A percentile compares a stretch with the other conserved stretches of the same genome.
phyloP scores from a whole-genome alignment of 35 echinoderm and acorn worm genomes.

The Eucidaris tribuloides region DNA sequence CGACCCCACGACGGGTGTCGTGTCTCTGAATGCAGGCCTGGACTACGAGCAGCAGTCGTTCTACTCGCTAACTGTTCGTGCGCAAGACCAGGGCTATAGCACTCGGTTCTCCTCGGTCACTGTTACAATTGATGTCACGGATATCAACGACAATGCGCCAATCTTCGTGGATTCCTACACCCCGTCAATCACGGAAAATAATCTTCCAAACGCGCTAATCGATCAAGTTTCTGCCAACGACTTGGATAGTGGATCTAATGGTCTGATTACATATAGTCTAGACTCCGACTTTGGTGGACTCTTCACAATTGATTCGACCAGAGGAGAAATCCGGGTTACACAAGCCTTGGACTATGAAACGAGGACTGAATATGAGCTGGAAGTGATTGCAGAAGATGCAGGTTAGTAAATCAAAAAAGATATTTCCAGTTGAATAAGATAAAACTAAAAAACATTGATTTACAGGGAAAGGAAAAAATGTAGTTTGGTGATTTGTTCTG shows the following conservation, averaged over 20 bases:
- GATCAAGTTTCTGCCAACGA: slow-evolving; percentile 68
- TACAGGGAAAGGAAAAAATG: too few species aligned
- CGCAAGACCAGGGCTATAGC: slow-evolving; percentile 75
- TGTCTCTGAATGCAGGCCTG: slow-evolving; percentile 60
- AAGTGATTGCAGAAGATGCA: slow-evolving; percentile 80
- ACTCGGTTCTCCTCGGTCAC: slow-evolving; percentile 33
- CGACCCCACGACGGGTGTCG: slow-evolving; percentile 54
- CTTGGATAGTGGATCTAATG: slow-evolving; percentile 62
- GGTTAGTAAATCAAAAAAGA: too few species aligned
- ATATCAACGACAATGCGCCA: slow-evolving; percentile 93
- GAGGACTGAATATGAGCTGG: slow-evolving; percentile 45
- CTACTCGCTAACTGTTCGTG: slow-evolving; percentile 72
- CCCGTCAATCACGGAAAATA: slow-evolving; percentile 64
- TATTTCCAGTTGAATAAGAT: too few species aligned
- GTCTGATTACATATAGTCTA: slow-evolving; percentile 70
- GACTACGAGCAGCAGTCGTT: slow-evolving; percentile 57
- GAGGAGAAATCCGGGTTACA: slow-evolving; percentile 64
- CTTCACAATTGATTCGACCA: slow-evolving; percentile 77
- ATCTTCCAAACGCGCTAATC: slow-evolving; percentile 44
- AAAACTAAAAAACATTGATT: too few species aligned
- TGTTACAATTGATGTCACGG: slow-evolving; percentile 61
- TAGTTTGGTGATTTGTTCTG: too few species aligned
- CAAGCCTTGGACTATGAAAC: slow-evolving; percentile 63
- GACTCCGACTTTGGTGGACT: slow-evolving; percentile 55
- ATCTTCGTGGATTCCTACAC: slow-evolving; percentile 50